Percentiles rank a stretch among this genome's conserved stretches.
Conservation (phyloP, 2,113 vertebrate species). For the Alosa alosa region DNA sequence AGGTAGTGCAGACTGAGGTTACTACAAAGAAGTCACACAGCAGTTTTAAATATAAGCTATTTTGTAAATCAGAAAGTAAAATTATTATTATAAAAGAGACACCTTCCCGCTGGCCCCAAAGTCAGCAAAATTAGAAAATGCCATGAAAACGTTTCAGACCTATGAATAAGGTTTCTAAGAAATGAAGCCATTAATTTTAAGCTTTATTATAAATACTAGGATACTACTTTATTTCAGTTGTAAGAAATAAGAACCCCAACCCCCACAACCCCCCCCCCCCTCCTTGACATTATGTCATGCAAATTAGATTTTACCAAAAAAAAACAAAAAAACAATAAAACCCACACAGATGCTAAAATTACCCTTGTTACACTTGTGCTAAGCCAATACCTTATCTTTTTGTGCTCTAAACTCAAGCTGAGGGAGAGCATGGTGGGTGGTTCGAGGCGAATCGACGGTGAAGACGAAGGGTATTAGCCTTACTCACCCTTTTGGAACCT, state of each 20-base stretch:
- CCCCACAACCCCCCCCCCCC: neutral
- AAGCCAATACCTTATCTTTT: slow-evolving; percentile 61
- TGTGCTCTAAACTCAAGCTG: slow-evolving; percentile 85
- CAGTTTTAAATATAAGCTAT: slow-evolving; percentile 56
- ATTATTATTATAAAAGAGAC: slow-evolving; percentile 2
- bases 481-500: slow-evolving; percentile 79
- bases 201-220: slow-evolving; percentile 7
- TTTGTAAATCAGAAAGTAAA: slow-evolving; percentile 18
- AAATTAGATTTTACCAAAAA: slow-evolving; percentile 32
- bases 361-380: neutral
- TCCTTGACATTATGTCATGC: neutral
- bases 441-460: slow-evolving; percentile 76
- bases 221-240: slow-evolving; percentile 5
- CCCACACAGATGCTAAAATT: slow-evolving; percentile 67
- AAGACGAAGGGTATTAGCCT: slow-evolving; percentile 80
- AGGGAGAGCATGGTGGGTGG: slow-evolving; percentile 49
- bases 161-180: neutral
- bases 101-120: neutral
- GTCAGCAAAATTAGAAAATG: neutral
- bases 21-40: slow-evolving; percentile 8
- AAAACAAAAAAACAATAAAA: slow-evolving; percentile 75
- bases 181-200: slow-evolving; percentile 14
- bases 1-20: slow-evolving; percentile 9
- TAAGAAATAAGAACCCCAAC: neutral
- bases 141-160: slow-evolving; percentile 3